Conservation (phyloP, 1,140 invertebrate genomes). For the Drosophila kanapiae region DNA sequence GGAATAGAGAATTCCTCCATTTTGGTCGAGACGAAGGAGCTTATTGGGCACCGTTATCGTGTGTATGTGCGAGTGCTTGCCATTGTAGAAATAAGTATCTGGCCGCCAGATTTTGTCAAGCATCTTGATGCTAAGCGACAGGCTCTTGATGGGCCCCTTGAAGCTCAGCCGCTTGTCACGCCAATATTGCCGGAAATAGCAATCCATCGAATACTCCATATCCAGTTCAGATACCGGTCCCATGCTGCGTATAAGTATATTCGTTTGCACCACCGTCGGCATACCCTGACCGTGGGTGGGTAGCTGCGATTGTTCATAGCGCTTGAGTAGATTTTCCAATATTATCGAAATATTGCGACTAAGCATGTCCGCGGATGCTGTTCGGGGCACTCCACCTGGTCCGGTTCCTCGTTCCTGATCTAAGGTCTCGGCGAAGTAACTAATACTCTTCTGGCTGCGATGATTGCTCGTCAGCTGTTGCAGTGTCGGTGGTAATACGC, state of each 20-base stretch:
- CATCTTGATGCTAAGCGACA: constrained; percentile 96
- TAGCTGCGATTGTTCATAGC: constrained; percentile 95
- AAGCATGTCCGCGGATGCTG: constrained; percentile 89
- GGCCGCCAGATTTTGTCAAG: constrained; percentile 97
- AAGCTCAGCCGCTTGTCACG: constrained; percentile 93
- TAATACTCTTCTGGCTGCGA: not conserved
- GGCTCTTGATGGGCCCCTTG: constrained; percentile 91
- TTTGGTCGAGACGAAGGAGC: constrained; percentile 93
- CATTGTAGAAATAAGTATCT: constrained; percentile 97
- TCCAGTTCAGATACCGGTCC: constrained; percentile 97
- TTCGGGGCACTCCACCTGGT: constrained; percentile 75
- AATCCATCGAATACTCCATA: constrained; percentile 99
- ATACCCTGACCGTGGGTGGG: constrained; percentile 93
- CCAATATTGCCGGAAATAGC: constrained; percentile 97
- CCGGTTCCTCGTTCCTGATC: not conserved
- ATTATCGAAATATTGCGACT: constrained; percentile 93
- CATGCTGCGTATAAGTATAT: constrained; percentile 97
- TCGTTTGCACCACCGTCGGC: constrained; percentile 95
- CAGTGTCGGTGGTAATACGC: constrained; percentile 16
- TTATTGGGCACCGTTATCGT: constrained; percentile 98
- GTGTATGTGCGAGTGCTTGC: constrained; percentile 97
- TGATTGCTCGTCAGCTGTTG: constrained; percentile 3
- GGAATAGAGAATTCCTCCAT: constrained; percentile 97
- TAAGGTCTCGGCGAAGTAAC: constrained; percentile 13
- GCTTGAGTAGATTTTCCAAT: constrained; percentile 93